A percentile compares a stretch with the other conserved stretches of the same genome.
phyloP scores from a whole-genome alignment of 2,113 vertebrate species.

The Circaetus cinerascens region DNA sequence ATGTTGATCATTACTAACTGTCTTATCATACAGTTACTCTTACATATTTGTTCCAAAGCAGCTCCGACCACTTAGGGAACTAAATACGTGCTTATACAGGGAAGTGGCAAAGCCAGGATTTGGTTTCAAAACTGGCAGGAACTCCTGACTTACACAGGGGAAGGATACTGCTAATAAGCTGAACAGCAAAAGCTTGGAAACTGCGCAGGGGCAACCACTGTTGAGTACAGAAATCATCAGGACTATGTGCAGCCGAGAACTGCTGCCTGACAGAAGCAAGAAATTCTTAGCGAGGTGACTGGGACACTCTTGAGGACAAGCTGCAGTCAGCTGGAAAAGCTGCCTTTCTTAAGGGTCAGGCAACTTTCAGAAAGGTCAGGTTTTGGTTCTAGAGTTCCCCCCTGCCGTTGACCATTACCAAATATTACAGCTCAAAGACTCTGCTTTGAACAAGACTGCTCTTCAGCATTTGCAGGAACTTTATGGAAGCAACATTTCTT shows the following conservation, averaged over 20 bases:
- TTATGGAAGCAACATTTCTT: neutral
- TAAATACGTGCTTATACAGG: neutral
- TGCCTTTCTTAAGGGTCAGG: neutral
- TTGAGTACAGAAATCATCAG: neutral
- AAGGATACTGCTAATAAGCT: neutral
- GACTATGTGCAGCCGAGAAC: neutral
- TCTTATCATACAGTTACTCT: neutral
- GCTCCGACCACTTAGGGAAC: fast-evolving
- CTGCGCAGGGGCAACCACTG: neutral
- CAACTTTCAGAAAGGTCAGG: neutral
- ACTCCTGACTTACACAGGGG: neutral
- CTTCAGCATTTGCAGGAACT: neutral
- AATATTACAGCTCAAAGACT: neutral
- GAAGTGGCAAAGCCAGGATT: neutral
- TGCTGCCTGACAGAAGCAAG: fast-evolving
- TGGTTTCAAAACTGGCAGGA: neutral
- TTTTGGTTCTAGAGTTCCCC: neutral
- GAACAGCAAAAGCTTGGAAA: neutral
- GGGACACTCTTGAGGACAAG: neutral
- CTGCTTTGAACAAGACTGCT: neutral
- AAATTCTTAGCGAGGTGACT: neutral
- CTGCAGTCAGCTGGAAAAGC: neutral
- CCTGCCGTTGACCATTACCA: neutral
- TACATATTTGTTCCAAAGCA: neutral
- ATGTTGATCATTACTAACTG: neutral